phyloP scores from a whole-genome alignment of 1,140 invertebrate genomes.

The Samia ricini region DNA sequence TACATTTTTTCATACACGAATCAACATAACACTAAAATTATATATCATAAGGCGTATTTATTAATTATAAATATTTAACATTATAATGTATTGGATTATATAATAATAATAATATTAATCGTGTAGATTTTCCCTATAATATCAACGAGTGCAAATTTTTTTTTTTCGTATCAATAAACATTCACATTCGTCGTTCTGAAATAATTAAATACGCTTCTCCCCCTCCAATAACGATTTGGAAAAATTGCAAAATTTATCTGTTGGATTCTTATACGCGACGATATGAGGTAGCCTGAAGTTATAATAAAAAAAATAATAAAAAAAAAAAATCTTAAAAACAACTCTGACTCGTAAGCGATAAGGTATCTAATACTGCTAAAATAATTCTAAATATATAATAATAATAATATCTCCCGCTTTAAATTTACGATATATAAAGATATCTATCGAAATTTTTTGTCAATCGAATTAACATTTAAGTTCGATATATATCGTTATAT shows the following conservation, averaged over 20 bases:
- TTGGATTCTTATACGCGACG: slow-evolving; percentile 42
- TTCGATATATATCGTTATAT: slow-evolving; percentile 10
- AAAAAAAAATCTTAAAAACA: slow-evolving; percentile 40
- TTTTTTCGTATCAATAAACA: background rate
- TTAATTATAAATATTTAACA: slow-evolving; percentile 17
- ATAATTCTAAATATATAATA: slow-evolving; percentile 29
- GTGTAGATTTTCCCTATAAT: slow-evolving; percentile 35
- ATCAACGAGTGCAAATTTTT: slow-evolving; percentile 24
- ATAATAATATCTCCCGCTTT: background rate
- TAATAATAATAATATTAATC: background rate
- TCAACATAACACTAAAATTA: slow-evolving; percentile 32
- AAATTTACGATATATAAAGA: background rate
- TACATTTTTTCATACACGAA: slow-evolving; percentile 18
- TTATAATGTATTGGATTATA: slow-evolving; percentile 20
- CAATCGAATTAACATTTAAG: background rate
- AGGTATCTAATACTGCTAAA: slow-evolving; percentile 67
- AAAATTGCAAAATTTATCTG: background rate
- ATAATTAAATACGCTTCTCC: background rate
- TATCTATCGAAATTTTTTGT: background rate
- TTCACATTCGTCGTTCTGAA: background rate
- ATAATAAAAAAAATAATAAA: slow-evolving; percentile 45
- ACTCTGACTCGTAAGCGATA: slow-evolving; percentile 34
- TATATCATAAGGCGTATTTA: slow-evolving; percentile 34
- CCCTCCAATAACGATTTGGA: background rate
- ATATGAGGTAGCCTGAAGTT: slow-evolving; percentile 65